A percentile compares a stretch with the other conserved stretches of the same genome.
phyloP scores from a whole-genome alignment of 2,888 invertebrate species.

The Drosophila heteroneura region DNA sequence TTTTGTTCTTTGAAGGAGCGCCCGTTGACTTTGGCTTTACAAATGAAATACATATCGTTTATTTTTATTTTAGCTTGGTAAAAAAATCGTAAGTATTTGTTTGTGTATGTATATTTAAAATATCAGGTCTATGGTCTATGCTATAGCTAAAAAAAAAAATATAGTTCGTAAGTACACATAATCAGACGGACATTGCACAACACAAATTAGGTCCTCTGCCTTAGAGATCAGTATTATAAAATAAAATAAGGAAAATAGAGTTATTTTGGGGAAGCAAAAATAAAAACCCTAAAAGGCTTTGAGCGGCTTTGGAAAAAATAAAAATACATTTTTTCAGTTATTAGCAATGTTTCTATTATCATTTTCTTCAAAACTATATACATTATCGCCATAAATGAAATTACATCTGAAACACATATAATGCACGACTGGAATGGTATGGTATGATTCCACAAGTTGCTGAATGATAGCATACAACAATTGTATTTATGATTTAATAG shows the following conservation, averaged over 20 bases:
- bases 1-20: neutral
- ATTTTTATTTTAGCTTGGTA: conserved; percentile 1
- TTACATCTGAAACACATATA: conserved; percentile 48
- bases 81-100: conserved; percentile 4
- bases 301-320: conserved; percentile 5
- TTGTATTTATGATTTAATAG: conserved; percentile 34
- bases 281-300: neutral
- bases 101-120: neutral
- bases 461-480: conserved; percentile 51
- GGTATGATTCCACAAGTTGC: conserved; percentile 48
- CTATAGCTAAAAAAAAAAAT: neutral
- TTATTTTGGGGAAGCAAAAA: neutral
- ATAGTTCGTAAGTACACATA: neutral
- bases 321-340: conserved; percentile 36
- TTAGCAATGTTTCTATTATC: conserved; percentile 71
- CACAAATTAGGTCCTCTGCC: neutral
- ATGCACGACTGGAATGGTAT: conserved; percentile 61
- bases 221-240: neutral
- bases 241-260: neutral
- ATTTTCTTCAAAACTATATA: conserved; percentile 51
- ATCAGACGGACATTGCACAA: conserved; percentile 2
- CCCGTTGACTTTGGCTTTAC: neutral
- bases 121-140: neutral
- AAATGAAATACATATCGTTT: neutral
- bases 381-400: conserved; percentile 55